Evolutionary conservation across 2,797 vertebrate genomes (phyloP).

Genomic region (Octomys mimax): DNA sequence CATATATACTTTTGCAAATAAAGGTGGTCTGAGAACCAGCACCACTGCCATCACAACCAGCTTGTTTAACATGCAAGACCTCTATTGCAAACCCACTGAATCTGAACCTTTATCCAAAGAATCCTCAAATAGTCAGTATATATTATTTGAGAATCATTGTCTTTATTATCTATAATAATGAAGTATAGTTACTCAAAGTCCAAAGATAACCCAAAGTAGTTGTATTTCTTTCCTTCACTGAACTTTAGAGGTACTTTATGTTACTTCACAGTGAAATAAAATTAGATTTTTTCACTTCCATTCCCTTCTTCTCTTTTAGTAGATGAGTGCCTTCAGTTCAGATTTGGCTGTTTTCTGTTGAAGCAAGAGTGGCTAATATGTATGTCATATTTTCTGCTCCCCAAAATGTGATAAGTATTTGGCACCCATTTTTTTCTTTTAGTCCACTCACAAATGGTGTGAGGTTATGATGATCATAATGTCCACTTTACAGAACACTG

Average conservation of each 20-base stretch:
- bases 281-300: background rate
- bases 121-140: background rate
- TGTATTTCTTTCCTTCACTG: slow-evolving; percentile 16
- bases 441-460: background rate
- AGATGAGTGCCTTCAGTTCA: background rate
- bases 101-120: background rate
- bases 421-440: slow-evolving; percentile 12
- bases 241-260: slow-evolving; percentile 16
- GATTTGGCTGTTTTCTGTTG: background rate
- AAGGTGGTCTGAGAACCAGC: background rate
- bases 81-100: background rate
- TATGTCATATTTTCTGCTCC: background rate
- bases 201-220: background rate
- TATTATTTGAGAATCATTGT: slow-evolving; percentile 15
- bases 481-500: slow-evolving; percentile 1
- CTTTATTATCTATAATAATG: slow-evolving; percentile 29
- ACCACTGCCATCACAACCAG: background rate
- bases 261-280: slow-evolving; percentile 38
- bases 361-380: background rate
- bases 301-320: background rate
- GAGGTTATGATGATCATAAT: background rate
- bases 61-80: background rate
- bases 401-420: background rate
- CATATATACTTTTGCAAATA: background rate
- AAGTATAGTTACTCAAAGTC: background rate